Evolutionary conservation across 2,797 vertebrate species (phyloP), one percentile per base, ranked within the genome.

Genomic region (Acrossocheilus fasciatus): DNA sequence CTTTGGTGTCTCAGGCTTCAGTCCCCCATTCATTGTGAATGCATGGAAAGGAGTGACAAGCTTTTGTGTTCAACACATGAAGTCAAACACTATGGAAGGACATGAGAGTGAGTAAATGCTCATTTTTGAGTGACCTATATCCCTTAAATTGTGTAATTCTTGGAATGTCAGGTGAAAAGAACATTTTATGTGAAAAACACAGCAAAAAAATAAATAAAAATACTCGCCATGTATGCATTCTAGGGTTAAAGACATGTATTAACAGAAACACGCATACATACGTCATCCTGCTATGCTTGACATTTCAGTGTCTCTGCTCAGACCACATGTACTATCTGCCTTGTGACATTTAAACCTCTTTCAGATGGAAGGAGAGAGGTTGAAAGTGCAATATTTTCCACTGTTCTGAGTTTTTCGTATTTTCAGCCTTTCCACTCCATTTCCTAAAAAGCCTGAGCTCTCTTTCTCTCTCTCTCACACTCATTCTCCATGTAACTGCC

Each of bases 271-370:
- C 41, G 57, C 68, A 77, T 62, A 80, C 11, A 87, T 66, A 90
- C 86, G 87, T 92, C 90, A 92, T 89, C 20, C 1, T 92, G 73
- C 86, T 85, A 90, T 92, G 93, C 93, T 93, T 94, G 93, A 95
- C 94, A 94, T 94, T 95, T 94, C 84, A 83, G 82, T 92, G 89
- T 85, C 85, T 92, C 88, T 90, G 90, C 90, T 92, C 90, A 90
- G 87, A 84, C 89, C 91, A 90, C 92, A 92, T 93, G 93, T 70
- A 89, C 83, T 54, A 89, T 90, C 90, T 92, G 92, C 92, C 92
- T 91, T 91, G 85, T 94, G 93, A 94, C 93, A 93, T 94, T 94
- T 95, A 91, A 90, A 91, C 92, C 72, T 66, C 47, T 85, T 68
- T 85, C 74, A 78, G 74, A 70, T 26, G 47, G 74, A 85, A 54